Evolutionary conservation across 2,113 vertebrate genomes (phyloP), one percentile per base, ranked within the genome.

Genomic region (Colinus virginianus): DNA sequence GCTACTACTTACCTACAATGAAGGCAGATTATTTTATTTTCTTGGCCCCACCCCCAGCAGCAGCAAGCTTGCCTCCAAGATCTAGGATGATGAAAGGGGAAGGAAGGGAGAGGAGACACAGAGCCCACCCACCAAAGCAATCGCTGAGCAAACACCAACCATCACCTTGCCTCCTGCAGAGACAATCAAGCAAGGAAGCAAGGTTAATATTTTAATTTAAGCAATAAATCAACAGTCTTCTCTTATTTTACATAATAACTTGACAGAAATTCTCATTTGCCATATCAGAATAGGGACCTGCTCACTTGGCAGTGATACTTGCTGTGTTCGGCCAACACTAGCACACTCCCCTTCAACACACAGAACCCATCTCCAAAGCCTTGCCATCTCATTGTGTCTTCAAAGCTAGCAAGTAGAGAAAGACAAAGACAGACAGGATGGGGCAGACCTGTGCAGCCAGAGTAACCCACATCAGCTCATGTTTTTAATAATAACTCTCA

Each of bases 401-500:
- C 84, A 81, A 82, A 76, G 78, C 42, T 63, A 90, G n/a, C 40
- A 36, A 75, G 46, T 20, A 74, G 71, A n/a, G 42, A 26, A 10
- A 32, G 19, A 16, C 26, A 62, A 77, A 84, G 21, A 13, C 30
- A 66, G 18, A 6, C 77, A 81, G 21, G 30, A 18, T 23, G 32
- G n/a, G 79, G 64, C 68, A 95, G 69, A 66, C 40, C 70, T 72
- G 70, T 83, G 87, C 38, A 95, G 85, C 93, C 94, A 95, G 70
- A 84, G 43, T 62, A 91, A 88, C 55, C 46, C 9, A 30, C 63
- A 90, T 45, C 67, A 92, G 82, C 78, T 85, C 92, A 72, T 61
- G 40, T 16, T 72, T 91, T 86, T 48, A 75, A 93, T 96, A 96
- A 94, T 69, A 94, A 70, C 77, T 90, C 64, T 78, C 5, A 88